Evolutionary conservation across 2,888 invertebrate species (phyloP).

Genomic region (Onchidella celtica): DNA sequence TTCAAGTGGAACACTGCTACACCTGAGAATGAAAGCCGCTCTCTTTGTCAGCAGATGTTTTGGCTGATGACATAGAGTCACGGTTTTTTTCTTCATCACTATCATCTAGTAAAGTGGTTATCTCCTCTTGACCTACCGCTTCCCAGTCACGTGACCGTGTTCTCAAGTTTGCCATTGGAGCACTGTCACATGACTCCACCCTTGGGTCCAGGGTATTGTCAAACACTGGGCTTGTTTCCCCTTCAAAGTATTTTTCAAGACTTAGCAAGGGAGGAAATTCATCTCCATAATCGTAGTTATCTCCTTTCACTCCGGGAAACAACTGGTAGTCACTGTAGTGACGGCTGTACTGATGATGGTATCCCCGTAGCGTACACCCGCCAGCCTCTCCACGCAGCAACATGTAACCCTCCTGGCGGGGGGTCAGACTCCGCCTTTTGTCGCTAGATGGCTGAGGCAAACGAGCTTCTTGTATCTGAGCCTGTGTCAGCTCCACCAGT

Average conservation of each 20-base stretch:
- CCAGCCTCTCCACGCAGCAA: slow-evolving; percentile 58
- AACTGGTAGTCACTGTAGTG: slow-evolving; percentile 24
- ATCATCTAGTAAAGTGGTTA: neutral
- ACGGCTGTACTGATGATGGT: slow-evolving; percentile 53
- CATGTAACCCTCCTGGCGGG: slow-evolving; percentile 64
- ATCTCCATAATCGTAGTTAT: neutral
- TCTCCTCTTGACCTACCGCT: neutral
- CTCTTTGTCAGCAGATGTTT: slow-evolving; percentile 10
- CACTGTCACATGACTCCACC: neutral
- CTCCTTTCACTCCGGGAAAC: neutral
- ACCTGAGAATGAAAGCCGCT: slow-evolving; percentile 27
- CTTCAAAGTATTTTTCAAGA: neutral
- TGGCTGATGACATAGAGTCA: slow-evolving; percentile 4
- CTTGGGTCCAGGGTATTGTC: neutral
- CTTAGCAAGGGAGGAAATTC: neutral
- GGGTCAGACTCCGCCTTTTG: slow-evolving; percentile 57
- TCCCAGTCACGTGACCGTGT: neutral
- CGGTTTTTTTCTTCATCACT: neutral
- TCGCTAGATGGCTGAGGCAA: slow-evolving; percentile 41
- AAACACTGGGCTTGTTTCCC: neutral
- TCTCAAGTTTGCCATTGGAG: neutral
- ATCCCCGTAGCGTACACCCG: slow-evolving; percentile 58
- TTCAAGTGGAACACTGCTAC: neutral
- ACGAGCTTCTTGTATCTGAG: slow-evolving; percentile 54
- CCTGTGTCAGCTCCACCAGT: slow-evolving; percentile 64